Conservation (phyloP, 1,140 invertebrate species). For the Octopus bimaculoides region DNA sequence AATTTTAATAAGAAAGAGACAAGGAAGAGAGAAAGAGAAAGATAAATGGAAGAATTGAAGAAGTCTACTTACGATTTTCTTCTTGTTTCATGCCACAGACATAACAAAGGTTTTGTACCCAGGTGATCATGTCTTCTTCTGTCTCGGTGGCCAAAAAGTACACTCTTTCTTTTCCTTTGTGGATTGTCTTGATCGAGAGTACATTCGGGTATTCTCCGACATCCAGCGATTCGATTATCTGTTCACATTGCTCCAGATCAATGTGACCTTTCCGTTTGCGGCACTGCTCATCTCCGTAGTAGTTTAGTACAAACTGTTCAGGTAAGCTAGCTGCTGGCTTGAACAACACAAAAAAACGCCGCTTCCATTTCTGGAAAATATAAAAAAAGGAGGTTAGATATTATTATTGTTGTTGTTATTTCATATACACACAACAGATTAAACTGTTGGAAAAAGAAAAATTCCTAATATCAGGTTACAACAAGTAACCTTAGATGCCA, state of each 20-base stretch:
- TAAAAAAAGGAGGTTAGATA: conserved; percentile 19
- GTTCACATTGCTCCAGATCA: conserved; percentile 91
- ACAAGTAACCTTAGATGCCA: no score
- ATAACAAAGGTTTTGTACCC: conserved; percentile 91
- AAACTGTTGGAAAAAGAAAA: no score
- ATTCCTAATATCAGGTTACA: no score
- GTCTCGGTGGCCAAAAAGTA: conserved; percentile 90
- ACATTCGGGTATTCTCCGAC: conserved; percentile 45
- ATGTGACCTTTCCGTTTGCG: conserved; percentile 86
- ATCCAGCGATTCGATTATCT: conserved; percentile 65
- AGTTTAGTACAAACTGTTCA: conserved; percentile 89
- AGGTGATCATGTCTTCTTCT: conserved; percentile 88
- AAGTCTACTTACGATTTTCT: conserved; percentile 59
- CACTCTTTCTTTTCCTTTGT: conserved; percentile 64
- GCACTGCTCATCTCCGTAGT: conserved; percentile 84
- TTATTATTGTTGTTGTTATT: no score
- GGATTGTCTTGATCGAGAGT: conserved; percentile 48
- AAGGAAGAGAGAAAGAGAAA: not conserved
- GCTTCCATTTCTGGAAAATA: conserved; percentile 81
- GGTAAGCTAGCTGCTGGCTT: conserved; percentile 85
- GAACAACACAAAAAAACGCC: conserved; percentile 83
- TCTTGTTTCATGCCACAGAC: conserved; percentile 84
- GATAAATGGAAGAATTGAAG: not conserved
- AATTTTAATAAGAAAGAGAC: no score
- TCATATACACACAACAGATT: no score